Base-by-base conservation (phyloP, 2,888 invertebrate species). In the Lutraria lutraria region DNA sequence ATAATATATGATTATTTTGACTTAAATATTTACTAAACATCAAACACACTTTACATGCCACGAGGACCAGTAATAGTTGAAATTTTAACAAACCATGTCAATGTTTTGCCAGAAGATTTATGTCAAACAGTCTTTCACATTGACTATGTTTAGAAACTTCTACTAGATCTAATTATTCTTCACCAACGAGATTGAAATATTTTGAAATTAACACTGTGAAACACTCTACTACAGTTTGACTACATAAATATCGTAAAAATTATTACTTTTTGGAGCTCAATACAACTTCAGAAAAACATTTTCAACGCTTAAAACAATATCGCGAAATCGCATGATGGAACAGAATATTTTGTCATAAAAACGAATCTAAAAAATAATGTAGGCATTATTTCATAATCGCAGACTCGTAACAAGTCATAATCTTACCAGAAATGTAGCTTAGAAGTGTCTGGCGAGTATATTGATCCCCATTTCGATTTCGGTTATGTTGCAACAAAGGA, bases 401-500 rank as follows among this genome's bases (percentile, higher is more conserved):
- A 68, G 43, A 68, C n/a, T 68, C n/a, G 25, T 25, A 68, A 68
- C 63, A 68, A 68, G 25, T 25, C 3, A 68, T 25, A 15, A 34
- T 76, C 76, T 76, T 76, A 76, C 76, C 76, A 1, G 31, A 76
- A 34, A 76, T 34, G 13, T 31, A 25, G 76, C 34, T 76, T 25
- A 31, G 76, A 16, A 16, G 1, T 6, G 3, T 76, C 25, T 34
- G 34, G 34, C 76, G 76, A 76, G 76, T 76, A 76, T 76, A 76
- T 76, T 76, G 76, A 76, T 76, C 76, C 76, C 16, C 29, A 76
- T 76, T 34, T 76, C 76, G 29, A 31, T 68, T 68, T 68, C 63
- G 63, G 63, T 68, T 68, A 12, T n/a, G 25, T 16, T 10, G 6
- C 76, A 76, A 76, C 76, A 76, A 76, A 76, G 76, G 19, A 31